Evolutionary conservation across 2,888 invertebrate species (phyloP).

Genomic region (Ennomos erosarius): DNA sequence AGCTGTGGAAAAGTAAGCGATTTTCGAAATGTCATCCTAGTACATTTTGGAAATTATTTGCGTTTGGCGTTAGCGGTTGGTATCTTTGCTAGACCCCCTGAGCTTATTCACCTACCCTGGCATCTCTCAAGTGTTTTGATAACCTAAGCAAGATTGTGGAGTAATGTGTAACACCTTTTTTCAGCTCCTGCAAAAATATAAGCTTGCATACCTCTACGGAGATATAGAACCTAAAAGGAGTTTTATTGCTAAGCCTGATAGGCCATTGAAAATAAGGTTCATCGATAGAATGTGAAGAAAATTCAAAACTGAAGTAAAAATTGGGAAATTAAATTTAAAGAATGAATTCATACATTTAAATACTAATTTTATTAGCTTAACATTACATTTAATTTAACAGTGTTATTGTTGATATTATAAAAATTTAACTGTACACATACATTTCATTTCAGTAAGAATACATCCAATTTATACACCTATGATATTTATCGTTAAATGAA

Average conservation of each 20-base stretch:
- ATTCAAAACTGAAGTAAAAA: conserved; percentile 14
- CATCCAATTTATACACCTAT: too few species aligned
- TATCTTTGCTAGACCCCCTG: too few species aligned
- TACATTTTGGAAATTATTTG: too few species aligned
- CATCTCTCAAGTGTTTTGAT: too few species aligned
- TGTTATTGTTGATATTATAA: conserved; percentile 26
- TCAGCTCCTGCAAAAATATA: conserved; percentile 86
- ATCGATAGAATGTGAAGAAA: conserved; percentile 76
- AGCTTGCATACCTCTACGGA: conserved; percentile 88
- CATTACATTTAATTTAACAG: conserved; percentile 30
- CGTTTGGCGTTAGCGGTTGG: too few species aligned
- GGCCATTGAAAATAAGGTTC: conserved; percentile 87
- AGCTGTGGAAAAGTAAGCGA: too few species aligned
- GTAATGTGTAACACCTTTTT: conserved; percentile 39
- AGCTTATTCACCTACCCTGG: too few species aligned
- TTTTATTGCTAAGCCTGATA: conserved; percentile 86
- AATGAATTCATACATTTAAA: background rate
- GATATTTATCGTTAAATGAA: too few species aligned
- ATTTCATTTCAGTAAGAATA: conserved; percentile 11
- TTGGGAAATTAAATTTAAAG: conserved; percentile 1
- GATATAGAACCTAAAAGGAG: conserved; percentile 85
- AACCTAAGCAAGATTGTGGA: too few species aligned
- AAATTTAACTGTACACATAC: background rate
- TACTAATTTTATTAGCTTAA: conserved; percentile 30
- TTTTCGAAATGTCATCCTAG: too few species aligned